These are phyloP conservation scores for Tragelaphus strepsiceros DNA, from an alignment of 2,113 vertebrate species.

Conservation along the genomic window DNA sequence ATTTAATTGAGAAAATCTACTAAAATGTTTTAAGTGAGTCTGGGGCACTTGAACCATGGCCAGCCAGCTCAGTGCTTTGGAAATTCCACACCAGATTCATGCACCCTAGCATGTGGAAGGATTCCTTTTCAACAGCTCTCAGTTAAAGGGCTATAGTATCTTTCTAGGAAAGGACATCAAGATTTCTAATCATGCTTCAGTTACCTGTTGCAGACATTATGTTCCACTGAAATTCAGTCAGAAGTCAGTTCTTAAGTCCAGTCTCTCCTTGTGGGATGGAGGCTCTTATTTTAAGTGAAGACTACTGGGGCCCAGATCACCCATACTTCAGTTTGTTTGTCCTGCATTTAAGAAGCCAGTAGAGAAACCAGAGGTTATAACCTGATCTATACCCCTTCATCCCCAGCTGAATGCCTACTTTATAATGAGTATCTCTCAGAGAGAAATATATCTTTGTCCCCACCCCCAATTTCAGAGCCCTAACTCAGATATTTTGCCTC, in stretches of 20 bases:
- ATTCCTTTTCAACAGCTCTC: neutral
- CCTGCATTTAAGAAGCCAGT: neutral
- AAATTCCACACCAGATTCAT: neutral
- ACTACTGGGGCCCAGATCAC: neutral
- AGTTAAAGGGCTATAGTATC: neutral
- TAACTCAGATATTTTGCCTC: neutral
- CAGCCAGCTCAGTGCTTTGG: neutral
- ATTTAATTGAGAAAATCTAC: neutral
- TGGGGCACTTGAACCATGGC: neutral
- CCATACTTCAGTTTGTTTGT: neutral
- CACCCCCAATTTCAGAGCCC: neutral
- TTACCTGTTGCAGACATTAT: neutral
- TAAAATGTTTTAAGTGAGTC: neutral
- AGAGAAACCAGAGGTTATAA: neutral
- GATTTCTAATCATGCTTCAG: neutral
- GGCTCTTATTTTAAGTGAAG: neutral
- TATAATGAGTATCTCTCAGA: neutral
- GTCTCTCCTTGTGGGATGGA: fast-evolving
- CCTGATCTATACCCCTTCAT: neutral
- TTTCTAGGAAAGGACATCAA: neutral
- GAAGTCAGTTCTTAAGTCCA: neutral
- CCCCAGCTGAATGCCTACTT: neutral
- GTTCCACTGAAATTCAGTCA: neutral
- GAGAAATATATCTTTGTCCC: neutral
- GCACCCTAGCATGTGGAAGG: neutral